phyloP scores from a whole-genome alignment of 2,888 invertebrate species.

The Drepana falcataria region DNA sequence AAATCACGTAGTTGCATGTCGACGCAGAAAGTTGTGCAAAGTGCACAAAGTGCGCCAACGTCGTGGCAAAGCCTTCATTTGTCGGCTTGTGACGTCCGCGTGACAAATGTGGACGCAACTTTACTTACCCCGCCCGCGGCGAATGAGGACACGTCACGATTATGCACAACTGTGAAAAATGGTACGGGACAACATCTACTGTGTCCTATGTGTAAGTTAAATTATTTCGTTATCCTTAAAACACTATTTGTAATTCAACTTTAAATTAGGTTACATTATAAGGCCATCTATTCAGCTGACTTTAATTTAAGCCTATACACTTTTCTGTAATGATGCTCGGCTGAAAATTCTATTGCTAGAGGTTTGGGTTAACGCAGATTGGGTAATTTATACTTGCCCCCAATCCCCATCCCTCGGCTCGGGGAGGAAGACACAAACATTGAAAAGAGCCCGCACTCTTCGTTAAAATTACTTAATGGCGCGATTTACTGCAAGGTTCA shows the following conservation, averaged over 20 bases:
- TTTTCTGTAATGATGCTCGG: slow-evolving; percentile 62
- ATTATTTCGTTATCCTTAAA: background rate
- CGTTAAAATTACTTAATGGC: slow-evolving; percentile 70
- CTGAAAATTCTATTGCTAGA: slow-evolving; percentile 69
- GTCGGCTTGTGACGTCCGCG: slow-evolving; percentile 74
- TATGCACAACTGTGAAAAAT: slow-evolving; percentile 65
- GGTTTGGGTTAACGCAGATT: slow-evolving; percentile 73
- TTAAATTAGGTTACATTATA: slow-evolving; percentile 14
- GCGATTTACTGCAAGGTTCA: slow-evolving; percentile 62
- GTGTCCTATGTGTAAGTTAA: slow-evolving; percentile 29
- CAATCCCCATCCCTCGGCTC: slow-evolving; percentile 38
- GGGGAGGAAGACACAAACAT: slow-evolving; percentile 51
- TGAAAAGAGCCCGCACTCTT: slow-evolving; percentile 56
- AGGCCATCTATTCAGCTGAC: slow-evolving; percentile 49
- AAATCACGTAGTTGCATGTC: slow-evolving; percentile 73
- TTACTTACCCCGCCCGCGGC: slow-evolving; percentile 46
- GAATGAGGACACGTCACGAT: slow-evolving; percentile 50
- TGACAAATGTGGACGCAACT: slow-evolving; percentile 76
- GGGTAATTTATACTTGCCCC: slow-evolving; percentile 76
- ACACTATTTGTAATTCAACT: slow-evolving; percentile 1
- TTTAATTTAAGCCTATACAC: slow-evolving; percentile 66
- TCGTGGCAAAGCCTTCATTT: slow-evolving; percentile 77
- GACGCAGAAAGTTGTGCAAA: slow-evolving; percentile 72
- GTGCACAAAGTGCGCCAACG: slow-evolving; percentile 74
- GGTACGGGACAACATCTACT: slow-evolving; percentile 38